These are phyloP conservation scores for Gymnoscopelus microlampas DNA, from an alignment of 2,797 vertebrate species.

Conservation along the genomic window DNA sequence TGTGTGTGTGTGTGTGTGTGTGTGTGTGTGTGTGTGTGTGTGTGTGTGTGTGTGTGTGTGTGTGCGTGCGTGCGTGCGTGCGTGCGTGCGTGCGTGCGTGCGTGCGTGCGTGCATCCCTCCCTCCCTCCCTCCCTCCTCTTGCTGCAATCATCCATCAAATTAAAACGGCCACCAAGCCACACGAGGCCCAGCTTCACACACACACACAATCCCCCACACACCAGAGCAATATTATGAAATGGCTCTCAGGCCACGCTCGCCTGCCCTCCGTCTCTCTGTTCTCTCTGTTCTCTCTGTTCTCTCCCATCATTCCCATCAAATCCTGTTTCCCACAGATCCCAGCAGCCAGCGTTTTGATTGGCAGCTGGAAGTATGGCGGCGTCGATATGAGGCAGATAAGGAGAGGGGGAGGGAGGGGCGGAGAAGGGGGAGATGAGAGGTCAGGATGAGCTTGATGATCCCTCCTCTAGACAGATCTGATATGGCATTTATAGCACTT, in stretches of 20 bases:
- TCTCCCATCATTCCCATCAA: constrained; percentile 56
- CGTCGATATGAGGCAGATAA: constrained; percentile 56
- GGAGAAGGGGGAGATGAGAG: not conserved
- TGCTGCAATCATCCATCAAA: too few species aligned
- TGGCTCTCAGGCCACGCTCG: constrained; percentile 1
- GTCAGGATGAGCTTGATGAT: too few species aligned
- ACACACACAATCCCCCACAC: constrained; percentile 5
- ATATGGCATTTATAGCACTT: too few species aligned
- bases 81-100: too few species aligned
- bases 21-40: too few species aligned
- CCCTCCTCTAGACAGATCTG: too few species aligned
- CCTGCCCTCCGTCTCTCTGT: not conserved
- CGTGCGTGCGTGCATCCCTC: too few species aligned
- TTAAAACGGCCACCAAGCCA: not conserved
- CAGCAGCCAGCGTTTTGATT: constrained; percentile 51
- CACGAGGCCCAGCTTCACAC: not conserved
- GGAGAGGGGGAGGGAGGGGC: not conserved
- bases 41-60: too few species aligned
- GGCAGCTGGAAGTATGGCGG: constrained; percentile 58
- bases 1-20: too few species aligned
- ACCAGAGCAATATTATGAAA: constrained; percentile 22
- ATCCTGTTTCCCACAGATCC: constrained; percentile 42
- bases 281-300: constrained; percentile 17
- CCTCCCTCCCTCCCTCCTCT: too few species aligned
- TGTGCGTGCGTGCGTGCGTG: too few species aligned